Percentiles rank a stretch among this genome's conserved stretches.
Conservation (phyloP, 2,113 vertebrate species). For the Aptenodytes forsteri region DNA sequence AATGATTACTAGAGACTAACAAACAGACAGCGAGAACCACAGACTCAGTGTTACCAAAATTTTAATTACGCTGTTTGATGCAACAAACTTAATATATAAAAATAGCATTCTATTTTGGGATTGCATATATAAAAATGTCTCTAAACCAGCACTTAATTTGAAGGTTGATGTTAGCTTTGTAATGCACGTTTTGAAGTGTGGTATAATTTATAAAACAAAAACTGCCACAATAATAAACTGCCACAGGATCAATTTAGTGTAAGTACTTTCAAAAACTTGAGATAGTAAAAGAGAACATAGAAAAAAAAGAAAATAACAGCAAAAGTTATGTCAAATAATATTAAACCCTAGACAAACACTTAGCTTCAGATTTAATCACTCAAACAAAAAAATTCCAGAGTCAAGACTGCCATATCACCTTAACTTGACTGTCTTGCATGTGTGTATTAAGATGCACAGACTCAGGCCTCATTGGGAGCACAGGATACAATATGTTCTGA, state of each 20-base stretch:
- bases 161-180: not conserved
- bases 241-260: not conserved
- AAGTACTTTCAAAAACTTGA: not conserved
- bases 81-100: not conserved
- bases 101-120: not conserved
- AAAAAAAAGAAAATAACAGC: not conserved
- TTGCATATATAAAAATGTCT: not conserved
- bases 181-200: not conserved
- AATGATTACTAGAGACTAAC: slow-evolving; percentile 29
- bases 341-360: not conserved
- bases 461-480: not conserved
- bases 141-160: not conserved
- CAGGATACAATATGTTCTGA: not conserved
- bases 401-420: not conserved
- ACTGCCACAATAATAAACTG: not conserved
- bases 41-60: not conserved
- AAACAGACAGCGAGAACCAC: slow-evolving; percentile 7
- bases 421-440: not conserved
- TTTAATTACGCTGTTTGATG: not conserved
- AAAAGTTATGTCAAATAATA: not conserved
- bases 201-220: not conserved
- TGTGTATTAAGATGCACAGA: not conserved
- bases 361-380: not conserved
- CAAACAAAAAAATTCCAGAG: not conserved
- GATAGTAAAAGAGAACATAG: not conserved